Percentiles rank a stretch among this genome's conserved stretches.
phyloP scores from a whole-genome alignment of 2,888 invertebrate species.

The Xanthorhoe designata region DNA sequence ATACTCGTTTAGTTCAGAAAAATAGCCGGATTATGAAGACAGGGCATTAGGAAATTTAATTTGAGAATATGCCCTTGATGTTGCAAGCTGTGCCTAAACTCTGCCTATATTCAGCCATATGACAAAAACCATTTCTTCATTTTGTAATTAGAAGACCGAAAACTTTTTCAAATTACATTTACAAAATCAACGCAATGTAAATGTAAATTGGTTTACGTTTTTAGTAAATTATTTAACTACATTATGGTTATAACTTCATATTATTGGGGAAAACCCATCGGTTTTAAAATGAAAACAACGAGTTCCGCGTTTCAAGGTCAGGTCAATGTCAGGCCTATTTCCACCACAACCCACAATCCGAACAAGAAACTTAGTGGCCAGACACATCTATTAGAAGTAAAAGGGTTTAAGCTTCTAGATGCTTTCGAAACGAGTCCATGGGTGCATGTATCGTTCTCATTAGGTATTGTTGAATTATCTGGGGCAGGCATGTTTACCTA shows the following conservation, averaged over 20 bases:
- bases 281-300: background rate
- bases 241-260: too few species aligned
- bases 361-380: conserved; percentile 49
- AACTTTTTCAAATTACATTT: too few species aligned
- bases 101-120: conserved; percentile 11
- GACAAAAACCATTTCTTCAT: conserved; percentile 12
- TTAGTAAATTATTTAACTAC: background rate
- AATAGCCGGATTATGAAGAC: background rate
- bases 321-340: conserved; percentile 24
- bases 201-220: background rate
- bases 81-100: conserved; percentile 33
- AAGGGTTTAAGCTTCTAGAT: conserved; percentile 42
- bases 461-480: conserved; percentile 24
- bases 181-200: background rate
- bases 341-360: conserved; percentile 42
- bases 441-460: conserved; percentile 33
- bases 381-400: conserved; percentile 57
- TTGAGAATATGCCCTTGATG: conserved; percentile 10
- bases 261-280: background rate
- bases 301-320: conserved; percentile 11
- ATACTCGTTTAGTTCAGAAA: background rate
- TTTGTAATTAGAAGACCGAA: conserved; percentile 6
- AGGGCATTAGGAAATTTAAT: background rate
- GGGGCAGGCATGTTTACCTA: background rate
- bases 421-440: conserved; percentile 34